Percentiles rank a stretch among this genome's conserved stretches.
phyloP scores from a whole-genome alignment of 1,140 invertebrate species.

The Brachionus angularis region DNA sequence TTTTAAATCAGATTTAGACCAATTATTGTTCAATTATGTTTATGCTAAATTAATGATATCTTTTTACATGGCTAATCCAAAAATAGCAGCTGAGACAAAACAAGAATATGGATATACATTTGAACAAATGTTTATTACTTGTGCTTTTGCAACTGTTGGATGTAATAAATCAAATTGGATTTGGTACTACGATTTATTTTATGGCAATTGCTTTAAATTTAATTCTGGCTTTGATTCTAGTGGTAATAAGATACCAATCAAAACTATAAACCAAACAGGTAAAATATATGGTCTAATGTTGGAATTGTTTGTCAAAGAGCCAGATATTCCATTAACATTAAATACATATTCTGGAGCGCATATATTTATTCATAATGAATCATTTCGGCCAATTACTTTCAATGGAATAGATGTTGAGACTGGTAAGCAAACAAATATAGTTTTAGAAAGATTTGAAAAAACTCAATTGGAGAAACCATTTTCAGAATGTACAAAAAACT shows the following conservation, averaged over 20 bases:
- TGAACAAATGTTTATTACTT: constrained; percentile 16
- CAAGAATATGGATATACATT: not conserved
- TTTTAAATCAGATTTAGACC: not conserved
- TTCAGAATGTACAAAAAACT: not conserved
- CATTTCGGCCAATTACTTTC: not conserved
- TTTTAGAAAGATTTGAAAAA: not conserved
- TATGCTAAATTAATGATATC: not conserved
- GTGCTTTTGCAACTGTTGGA: not conserved
- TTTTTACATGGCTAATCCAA: not conserved
- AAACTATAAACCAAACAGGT: not conserved
- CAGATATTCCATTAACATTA: not conserved
- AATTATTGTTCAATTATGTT: not conserved
- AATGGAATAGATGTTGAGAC: not conserved
- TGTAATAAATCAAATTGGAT: not conserved
- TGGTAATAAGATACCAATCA: not conserved
- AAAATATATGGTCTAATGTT: not conserved
- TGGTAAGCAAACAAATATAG: not conserved
- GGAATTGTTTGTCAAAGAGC: not conserved
- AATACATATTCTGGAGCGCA: not conserved
- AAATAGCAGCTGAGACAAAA: not conserved
- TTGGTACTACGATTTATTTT: not conserved
- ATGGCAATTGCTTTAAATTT: constrained; percentile 19
- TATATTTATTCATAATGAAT: constrained; percentile 21
- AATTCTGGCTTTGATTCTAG: too few species aligned
- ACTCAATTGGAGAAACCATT: not conserved